A percentile compares a stretch with the other conserved stretches of the same genome.
Conservation (phyloP, 2,888 invertebrate genomes). For the Platycheirus rosarum region DNA sequence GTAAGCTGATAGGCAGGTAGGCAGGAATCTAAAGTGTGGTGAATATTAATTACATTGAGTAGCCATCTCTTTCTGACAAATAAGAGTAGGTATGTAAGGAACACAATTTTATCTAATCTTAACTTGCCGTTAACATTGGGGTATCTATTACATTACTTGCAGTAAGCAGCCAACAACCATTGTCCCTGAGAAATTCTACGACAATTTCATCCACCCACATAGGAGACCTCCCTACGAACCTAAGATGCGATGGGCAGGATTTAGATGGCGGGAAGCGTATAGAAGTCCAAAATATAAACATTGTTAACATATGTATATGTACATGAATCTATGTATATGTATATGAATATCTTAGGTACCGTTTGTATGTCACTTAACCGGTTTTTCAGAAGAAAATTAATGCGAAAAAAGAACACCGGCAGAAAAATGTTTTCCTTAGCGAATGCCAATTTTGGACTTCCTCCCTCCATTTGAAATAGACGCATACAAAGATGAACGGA, state of each 20-base stretch:
- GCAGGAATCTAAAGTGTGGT: too few species aligned
- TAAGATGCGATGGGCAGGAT: too few species aligned
- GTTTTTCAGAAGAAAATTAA: constrained; percentile 28
- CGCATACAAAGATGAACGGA: constrained; percentile 49
- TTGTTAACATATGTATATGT: constrained; percentile 19
- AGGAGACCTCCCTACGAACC: neutral
- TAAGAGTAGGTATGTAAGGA: too few species aligned
- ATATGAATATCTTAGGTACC: neutral
- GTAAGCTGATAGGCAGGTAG: too few species aligned
- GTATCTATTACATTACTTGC: too few species aligned
- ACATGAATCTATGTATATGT: neutral
- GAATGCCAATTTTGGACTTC: constrained; percentile 65
- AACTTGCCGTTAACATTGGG: too few species aligned
- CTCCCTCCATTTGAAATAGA: constrained; percentile 43
- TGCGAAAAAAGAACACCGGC: neutral
- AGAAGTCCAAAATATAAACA: constrained; percentile 22
- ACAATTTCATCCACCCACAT: constrained; percentile 18
- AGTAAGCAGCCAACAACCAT: too few species aligned
- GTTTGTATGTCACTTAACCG: constrained; percentile 26
- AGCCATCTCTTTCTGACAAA: too few species aligned
- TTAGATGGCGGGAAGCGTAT: too few species aligned
- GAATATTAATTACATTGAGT: too few species aligned
- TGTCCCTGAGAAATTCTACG: constrained; percentile 16
- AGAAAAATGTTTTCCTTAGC: constrained; percentile 68
- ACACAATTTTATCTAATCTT: too few species aligned